phyloP scores from a whole-genome alignment of 2,888 invertebrate genomes.

The Mantis religiosa region DNA sequence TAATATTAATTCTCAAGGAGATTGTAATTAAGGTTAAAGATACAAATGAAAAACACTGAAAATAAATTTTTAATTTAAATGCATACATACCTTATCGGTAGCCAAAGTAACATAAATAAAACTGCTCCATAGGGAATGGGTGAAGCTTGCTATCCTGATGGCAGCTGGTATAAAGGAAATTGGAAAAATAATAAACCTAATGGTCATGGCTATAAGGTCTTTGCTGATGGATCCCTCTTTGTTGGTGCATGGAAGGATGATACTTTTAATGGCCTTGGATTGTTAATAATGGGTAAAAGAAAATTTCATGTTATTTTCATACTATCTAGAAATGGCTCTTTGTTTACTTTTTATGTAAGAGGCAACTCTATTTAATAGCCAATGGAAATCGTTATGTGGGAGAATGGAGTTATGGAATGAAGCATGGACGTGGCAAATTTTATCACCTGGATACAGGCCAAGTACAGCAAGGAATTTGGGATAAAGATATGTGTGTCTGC shows the following conservation, averaged over 20 bases:
- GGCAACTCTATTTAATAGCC: conserved; percentile 38
- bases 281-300: conserved; percentile 49
- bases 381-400: conserved; percentile 65
- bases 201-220: conserved; percentile 55
- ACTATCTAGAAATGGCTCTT: background rate
- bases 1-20: no score
- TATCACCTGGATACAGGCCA: conserved; percentile 62
- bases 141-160: conserved; percentile 28
- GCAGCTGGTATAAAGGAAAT: conserved; percentile 53
- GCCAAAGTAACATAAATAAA: background rate
- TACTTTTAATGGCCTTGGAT: conserved; percentile 51
- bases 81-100: no score
- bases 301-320: conserved; percentile 5
- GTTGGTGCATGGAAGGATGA: conserved; percentile 57
- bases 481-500: conserved; percentile 49
- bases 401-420: conserved; percentile 52
- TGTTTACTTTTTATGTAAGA: background rate
- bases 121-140: background rate
- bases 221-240: conserved; percentile 54
- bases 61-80: no score
- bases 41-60: no score
- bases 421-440: conserved; percentile 60
- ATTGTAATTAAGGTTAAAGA: no score
- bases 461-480: conserved; percentile 63
- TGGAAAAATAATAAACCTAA: conserved; percentile 53